Evolutionary conservation across 2,888 invertebrate genomes (phyloP).

Genomic region (Dermolepida albohirtum): DNA sequence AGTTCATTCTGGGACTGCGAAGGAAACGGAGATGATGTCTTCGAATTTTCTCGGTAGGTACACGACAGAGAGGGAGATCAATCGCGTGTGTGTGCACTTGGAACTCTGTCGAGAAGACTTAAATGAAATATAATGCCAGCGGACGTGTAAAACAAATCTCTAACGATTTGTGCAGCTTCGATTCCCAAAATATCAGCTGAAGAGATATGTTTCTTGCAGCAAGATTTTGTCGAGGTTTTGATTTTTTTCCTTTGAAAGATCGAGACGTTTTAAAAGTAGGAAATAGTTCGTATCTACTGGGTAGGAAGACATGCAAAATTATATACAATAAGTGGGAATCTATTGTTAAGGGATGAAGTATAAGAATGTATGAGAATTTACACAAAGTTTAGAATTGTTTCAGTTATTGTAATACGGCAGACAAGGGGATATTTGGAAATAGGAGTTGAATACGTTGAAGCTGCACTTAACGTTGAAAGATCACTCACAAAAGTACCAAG

Average conservation of each 20-base stretch:
- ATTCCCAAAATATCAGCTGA: neutral
- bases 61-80: conserved; percentile 9
- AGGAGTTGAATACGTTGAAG: too few species aligned
- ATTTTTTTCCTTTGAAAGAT: neutral
- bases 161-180: conserved; percentile 20
- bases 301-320: too few species aligned
- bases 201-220: neutral
- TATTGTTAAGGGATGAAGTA: neutral
- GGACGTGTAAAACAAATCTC: conserved; percentile 34
- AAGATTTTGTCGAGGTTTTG: neutral
- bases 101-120: conserved; percentile 16
- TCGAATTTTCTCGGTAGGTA: neutral
- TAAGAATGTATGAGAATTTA: too few species aligned
- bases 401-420: too few species aligned
- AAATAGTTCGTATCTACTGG: too few species aligned
- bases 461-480: too few species aligned
- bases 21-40: conserved; percentile 12
- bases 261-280: too few species aligned
- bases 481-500: too few species aligned
- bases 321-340: neutral
- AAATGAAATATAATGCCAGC: conserved; percentile 25
- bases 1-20: conserved; percentile 6
- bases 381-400: too few species aligned
- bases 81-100: conserved; percentile 4
- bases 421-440: too few species aligned